Evolutionary conservation across 2,888 invertebrate genomes (phyloP), one percentile per base, ranked within the genome.

Genomic region (Monochamus alternatus): DNA sequence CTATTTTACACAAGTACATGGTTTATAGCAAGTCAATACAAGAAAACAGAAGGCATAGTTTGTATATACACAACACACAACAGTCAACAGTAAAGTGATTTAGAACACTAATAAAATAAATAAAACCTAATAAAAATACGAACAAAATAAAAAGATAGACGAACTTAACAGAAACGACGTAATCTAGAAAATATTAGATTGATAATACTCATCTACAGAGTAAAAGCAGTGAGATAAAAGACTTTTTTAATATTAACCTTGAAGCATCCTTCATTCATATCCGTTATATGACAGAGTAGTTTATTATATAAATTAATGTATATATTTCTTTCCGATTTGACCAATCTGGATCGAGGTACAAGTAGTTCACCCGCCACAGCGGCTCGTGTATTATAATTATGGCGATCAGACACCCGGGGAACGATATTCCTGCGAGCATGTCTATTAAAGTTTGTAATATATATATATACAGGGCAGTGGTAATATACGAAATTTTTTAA

Each of bases 331-430:
- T 66, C 47, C 12, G 66, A 66, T 66, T 51, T 51, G 12, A 66
- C 66, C 51, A 66, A 66, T 66, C 66, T 66, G 66, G 31, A 66
- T 5, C 30, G 66, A 31, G 66, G 66, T 43, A 66, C 66, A 44
- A 66, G 47, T 51, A 47, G 43, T 44, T 43, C 66, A 52, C 52
- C 51, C 30, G 66, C 47, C 31, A 31, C 52, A 47, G 66, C 66
- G 22, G 47, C 30, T n/a, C 66, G 66, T 51, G 51, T 66, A 32
- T 51, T 47, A 52, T 66, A 43, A 47, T 66, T 12, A 43, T 66
- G 47, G 12, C 31, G 66, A 5, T 31, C 52, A 66, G 66, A 51
- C 14, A 47, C 52, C 14, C 14, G 12, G 10, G 51, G 31, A 14
- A 47, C 14, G 51, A 31, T 66, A 30, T 30, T 22, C 52, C n/a